phyloP scores from a whole-genome alignment of 2,113 vertebrate genomes.

The Regulus satrapa region DNA sequence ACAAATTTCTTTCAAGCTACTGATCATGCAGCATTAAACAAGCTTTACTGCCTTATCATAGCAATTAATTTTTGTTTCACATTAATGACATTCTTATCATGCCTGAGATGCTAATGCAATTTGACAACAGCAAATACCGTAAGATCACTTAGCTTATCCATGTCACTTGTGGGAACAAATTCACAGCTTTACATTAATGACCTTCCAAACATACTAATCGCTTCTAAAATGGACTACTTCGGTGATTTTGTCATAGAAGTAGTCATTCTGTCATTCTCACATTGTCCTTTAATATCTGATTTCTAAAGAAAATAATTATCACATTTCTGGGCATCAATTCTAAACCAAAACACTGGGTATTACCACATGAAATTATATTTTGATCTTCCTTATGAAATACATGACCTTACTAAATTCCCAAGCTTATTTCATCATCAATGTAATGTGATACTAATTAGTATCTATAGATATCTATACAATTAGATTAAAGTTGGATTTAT shows the following conservation, averaged over 20 bases:
- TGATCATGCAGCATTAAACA: slow-evolving; percentile 6
- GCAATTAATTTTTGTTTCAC: slow-evolving; percentile 46
- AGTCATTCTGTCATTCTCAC: neutral
- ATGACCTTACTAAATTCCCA: neutral
- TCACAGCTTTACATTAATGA: neutral
- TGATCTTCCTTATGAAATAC: neutral
- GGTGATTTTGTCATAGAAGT: neutral
- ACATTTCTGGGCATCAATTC: neutral
- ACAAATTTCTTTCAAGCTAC: neutral
- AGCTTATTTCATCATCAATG: neutral
- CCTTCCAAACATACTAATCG: neutral
- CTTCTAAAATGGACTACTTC: neutral
- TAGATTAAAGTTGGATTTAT: neutral
- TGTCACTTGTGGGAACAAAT: neutral
- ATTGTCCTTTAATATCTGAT: neutral
- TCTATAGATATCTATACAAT: too few species aligned
- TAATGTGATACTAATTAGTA: neutral
- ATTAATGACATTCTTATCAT: slow-evolving; percentile 47
- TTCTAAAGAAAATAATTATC: neutral
- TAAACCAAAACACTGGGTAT: neutral
- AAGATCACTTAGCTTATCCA: slow-evolving; percentile 15
- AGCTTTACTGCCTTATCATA: slow-evolving; percentile 23
- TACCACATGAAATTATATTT: neutral
- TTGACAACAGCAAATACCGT: neutral
- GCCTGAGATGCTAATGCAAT: slow-evolving; percentile 12